Conservation (phyloP, 2,888 invertebrate genomes). For the Cynaeus angustus region DNA sequence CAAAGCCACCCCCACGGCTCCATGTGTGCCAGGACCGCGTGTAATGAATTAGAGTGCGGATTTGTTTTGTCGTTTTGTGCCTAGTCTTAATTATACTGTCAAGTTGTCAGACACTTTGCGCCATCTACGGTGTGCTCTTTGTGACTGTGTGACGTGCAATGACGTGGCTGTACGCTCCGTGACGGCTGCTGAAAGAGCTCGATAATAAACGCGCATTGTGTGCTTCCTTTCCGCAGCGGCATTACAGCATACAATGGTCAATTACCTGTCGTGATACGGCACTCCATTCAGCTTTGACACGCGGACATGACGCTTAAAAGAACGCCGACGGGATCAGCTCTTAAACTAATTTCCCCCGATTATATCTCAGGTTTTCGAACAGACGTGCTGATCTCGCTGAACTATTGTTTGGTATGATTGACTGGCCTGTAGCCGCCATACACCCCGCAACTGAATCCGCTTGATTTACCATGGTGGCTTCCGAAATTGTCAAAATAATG, state of each 20-base stretch:
- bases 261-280: slow-evolving; percentile 69
- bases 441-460: slow-evolving; percentile 35
- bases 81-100: slow-evolving; percentile 69
- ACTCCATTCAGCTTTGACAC: slow-evolving; percentile 56
- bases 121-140: slow-evolving; percentile 63
- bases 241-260: slow-evolving; percentile 68
- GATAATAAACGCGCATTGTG: slow-evolving; percentile 69
- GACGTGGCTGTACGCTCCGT: slow-evolving; percentile 65
- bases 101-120: slow-evolving; percentile 67
- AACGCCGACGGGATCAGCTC: slow-evolving; percentile 54
- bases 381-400: slow-evolving; percentile 48
- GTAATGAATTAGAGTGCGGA: slow-evolving; percentile 54
- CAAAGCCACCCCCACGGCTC: slow-evolving; percentile 14
- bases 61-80: slow-evolving; percentile 66
- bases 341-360: slow-evolving; percentile 55
- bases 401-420: slow-evolving; percentile 50
- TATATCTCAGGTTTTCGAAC: slow-evolving; percentile 50
- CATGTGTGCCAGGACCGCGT: slow-evolving; percentile 45
- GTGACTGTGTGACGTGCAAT: slow-evolving; percentile 65
- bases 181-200: slow-evolving; percentile 67
- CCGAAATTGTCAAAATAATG: slow-evolving; percentile 29
- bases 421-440: slow-evolving; percentile 43
- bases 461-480: slow-evolving; percentile 31
- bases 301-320: slow-evolving; percentile 55
- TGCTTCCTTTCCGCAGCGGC: slow-evolving; percentile 66